Evolutionary conservation across 1,140 invertebrate species (phyloP), one percentile per base, ranked within the genome.

Genomic region (Trichonephila clavata): DNA sequence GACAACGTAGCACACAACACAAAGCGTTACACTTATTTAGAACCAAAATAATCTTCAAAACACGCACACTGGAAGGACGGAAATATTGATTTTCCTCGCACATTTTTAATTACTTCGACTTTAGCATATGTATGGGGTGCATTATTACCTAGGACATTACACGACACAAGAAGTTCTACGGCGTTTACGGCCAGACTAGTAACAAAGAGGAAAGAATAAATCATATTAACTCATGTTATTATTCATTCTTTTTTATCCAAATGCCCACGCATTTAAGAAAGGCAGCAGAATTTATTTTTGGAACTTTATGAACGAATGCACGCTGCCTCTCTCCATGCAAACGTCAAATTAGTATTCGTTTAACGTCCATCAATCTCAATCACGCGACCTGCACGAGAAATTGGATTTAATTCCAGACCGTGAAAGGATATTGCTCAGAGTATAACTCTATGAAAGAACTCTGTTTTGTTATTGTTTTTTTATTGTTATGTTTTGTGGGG

Each of bases 301-400:
- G 84, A 86, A 39, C 16, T 63, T 63, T 50, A 86, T 86, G 50
- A 63, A 63, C 57, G 57, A 32, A 39, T 63, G 61, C 84, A 27
- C 20, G 84, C 84, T 63, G 84, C 18, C n/a, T 61, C 57, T 20
- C 27, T 1, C 84, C 84, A 86, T 86, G 84, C 60, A 86, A 86
- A 86, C n/a, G 84, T 86, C 57, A 61, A 63, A 86, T 86, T 86
- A 86, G 84, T 63, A 86, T 86, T 86, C 84, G 84, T 39, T 63
- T 63, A 86, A 63, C 84, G 84, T 16, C 60, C 84, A 86, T 86
- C 84, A 63, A 61, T 86, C 63, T 86, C 84, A 86, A 86, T 86
- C 50, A 86, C 84, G 59, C 24, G 5, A 86, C 16, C 68, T 16
- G 27, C 13, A 16, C 16, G 8, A 71, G 24, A 71, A 32, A 71